Evolutionary conservation across 64 coral and sea anemone genomes (phyloP), one percentile per base, ranked within the genome.

Genomic region (Trachythela sp.): DNA sequence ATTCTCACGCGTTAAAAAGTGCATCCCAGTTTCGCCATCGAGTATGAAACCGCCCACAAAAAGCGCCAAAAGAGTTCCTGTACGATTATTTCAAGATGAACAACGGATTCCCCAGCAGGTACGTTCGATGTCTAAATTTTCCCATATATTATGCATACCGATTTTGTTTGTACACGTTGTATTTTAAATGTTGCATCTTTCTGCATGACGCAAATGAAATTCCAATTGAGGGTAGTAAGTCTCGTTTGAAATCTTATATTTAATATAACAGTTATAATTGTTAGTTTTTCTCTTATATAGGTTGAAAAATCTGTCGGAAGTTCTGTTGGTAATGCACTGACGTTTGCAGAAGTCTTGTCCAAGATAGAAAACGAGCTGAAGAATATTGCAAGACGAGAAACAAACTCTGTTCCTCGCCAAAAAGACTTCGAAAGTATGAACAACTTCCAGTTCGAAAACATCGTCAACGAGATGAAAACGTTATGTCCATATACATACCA

Each of bases 381-480:
- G 22, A 30, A 52, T n/a, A 75, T 90, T 32, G 70, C 88, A 33
- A 32, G 71, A 84, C 72, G 76, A 84, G 72, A 90, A 37, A 84
- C 88, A 39, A 83, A 83, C 13, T 90, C 88, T 15, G 77, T 90
- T 83, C 31, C 84, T 26, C 42, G 75, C 20, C 37, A 90, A 36
- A 90, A 20, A 83, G 75, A 36, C 14, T 90, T 52, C 75, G 36
- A 70, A 15, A 42, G 34, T 36, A 49, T 90, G 88, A n/a, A 40
- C 50, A 31, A 22, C 29, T 84, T 90, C 42, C 49, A 9, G 17
- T 8, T 2, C 72, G 84, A 36, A 84, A 84, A 75, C n/a, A n/a
- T n/a, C n/a, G n/a, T n/a, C n/a, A n/a, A n/a, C n/a, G n/a, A n/a
- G n/a, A n/a, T n/a, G n/a, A 45, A 80, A 39, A 48, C 11, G 9